phyloP scores from a whole-genome alignment of 2,888 invertebrate species.

The Isoperla grammatica region DNA sequence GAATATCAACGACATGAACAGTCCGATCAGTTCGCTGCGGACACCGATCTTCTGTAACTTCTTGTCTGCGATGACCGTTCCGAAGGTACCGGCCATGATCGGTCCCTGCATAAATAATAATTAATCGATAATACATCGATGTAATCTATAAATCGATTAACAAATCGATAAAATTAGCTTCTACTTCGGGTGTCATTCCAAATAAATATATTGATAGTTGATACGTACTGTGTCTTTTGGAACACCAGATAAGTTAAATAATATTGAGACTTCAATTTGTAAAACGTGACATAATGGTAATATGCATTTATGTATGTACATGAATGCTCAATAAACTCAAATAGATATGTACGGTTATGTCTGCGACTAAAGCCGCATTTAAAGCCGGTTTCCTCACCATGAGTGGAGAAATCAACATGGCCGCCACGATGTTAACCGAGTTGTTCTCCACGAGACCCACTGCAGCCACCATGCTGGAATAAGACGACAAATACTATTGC shows the following conservation, averaged over 20 bases:
- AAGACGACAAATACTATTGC: conserved; percentile 25
- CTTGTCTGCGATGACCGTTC: conserved; percentile 68
- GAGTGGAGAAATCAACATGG: conserved; percentile 69
- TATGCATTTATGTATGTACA: no score
- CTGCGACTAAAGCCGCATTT: no score
- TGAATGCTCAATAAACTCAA: no score
- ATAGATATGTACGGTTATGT: no score
- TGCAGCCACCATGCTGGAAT: conserved; percentile 71
- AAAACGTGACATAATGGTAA: no score
- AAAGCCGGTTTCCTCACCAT: conserved; percentile 55
- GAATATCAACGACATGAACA: conserved; percentile 66
- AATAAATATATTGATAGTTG: no score
- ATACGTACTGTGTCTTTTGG: no score
- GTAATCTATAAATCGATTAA: no score
- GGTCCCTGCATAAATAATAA: conserved; percentile 52
- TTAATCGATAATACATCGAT: neutral
- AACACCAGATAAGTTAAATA: no score
- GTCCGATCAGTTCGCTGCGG: conserved; percentile 61
- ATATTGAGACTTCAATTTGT: no score
- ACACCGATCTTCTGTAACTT: conserved; percentile 65
- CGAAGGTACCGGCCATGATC: conserved; percentile 82
- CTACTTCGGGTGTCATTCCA: no score
- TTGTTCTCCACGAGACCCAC: conserved; percentile 78
- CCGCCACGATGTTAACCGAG: conserved; percentile 72
- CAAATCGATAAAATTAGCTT: no score